phyloP scores from a whole-genome alignment of 2,113 vertebrate genomes.

The Actenoides hombroni region DNA sequence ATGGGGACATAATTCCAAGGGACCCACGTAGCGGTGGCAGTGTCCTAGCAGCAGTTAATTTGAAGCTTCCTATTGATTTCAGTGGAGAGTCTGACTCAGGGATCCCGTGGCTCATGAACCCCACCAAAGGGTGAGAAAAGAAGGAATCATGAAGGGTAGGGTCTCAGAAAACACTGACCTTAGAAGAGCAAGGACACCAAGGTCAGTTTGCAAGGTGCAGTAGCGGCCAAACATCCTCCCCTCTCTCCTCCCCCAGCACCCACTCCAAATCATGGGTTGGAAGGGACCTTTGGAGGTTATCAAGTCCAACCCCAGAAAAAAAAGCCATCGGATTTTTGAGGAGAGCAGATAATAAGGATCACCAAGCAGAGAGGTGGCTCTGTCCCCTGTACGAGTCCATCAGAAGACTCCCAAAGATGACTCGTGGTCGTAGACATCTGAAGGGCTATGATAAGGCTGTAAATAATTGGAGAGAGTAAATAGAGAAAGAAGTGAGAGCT shows the following conservation, averaged over 20 bases:
- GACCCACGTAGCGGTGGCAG: rapidly evolving
- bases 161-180: neutral
- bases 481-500: neutral
- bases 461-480: conserved; percentile 1
- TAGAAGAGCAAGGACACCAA: neutral
- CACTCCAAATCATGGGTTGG: neutral
- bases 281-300: too few relatives aligned
- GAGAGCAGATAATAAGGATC: neutral
- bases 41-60: neutral
- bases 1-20: neutral
- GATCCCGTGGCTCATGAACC: neutral
- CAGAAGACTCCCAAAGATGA: neutral
- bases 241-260: neutral
- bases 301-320: too few relatives aligned
- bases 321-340: neutral
- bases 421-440: neutral
- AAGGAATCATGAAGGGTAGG: rapidly evolving
- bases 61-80: neutral
- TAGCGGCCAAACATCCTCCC: neutral
- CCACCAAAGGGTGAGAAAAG: neutral
- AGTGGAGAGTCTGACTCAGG: neutral
- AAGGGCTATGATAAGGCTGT: neutral
- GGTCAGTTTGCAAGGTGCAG: neutral
- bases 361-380: neutral
- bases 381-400: neutral